Evolutionary conservation across 2,888 invertebrate genomes (phyloP), one percentile per base, ranked within the genome.

Genomic region (Pasiphila rectangulata): DNA sequence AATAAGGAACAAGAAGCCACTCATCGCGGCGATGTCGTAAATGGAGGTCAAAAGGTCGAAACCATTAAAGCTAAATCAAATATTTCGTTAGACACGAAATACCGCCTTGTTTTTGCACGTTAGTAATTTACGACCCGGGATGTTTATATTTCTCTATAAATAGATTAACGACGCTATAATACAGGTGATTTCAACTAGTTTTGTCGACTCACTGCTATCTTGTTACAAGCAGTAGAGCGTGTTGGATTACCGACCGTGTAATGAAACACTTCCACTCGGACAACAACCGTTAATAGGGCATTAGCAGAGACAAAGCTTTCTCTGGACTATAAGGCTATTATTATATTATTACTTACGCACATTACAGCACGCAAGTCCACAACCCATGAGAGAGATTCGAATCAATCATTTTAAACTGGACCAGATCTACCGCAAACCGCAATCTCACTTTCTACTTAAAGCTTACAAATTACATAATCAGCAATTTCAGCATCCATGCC

Each of bases 181-280:
- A 61, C 51, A 55, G 56, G 61, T 63, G 67, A 71, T 69, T 63
- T 61, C 63, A 67, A 59, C 64, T 59, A 57, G 69, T 71, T n/a
- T 75, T 64, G 67, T 69, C 56, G 64, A 67, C 62, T 69, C 73
- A 67, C 70, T 78, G 72, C 73, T 64, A 79, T 79, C 81, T 83
- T 72, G 79, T 83, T 78, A 78, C 69, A 74, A 57, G 59, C 78
- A 80, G 61, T 74, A 73, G 79, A 82, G 83, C 84, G 79, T 71
- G 73, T 69, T 73, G 64, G 60, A 60, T 71, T 74, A 67, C 75
- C 74, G 59, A 78, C 72, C 87, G 81, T 86, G 80, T 83, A 86
- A 85, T 86, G 80, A 80, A 79, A 81, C 82, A 83, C 83, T 83
- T 83, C 84, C 82, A 85, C 79, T 79, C 70, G 69, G 75, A 76